phyloP scores from a whole-genome alignment of 2,888 invertebrate species.

The Mactromeris polynyma region DNA sequence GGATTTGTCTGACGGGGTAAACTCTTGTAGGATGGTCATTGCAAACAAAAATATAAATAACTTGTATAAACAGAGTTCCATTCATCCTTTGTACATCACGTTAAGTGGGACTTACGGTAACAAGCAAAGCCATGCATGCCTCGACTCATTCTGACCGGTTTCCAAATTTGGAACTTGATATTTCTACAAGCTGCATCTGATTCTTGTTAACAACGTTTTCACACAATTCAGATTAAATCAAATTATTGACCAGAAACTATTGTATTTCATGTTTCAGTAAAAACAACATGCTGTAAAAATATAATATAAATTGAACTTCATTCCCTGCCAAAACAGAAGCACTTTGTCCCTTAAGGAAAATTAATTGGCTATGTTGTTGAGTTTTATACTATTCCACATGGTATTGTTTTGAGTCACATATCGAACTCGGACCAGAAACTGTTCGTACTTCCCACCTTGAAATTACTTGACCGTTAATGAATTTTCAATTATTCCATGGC shows the following conservation, averaged over 20 bases:
- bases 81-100: neutral
- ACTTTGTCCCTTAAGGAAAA: no score
- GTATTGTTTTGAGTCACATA: no score
- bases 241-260: no score
- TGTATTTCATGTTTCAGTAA: no score
- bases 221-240: no score
- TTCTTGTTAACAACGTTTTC: no score
- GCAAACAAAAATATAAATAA: slow-evolving; percentile 6
- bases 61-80: neutral
- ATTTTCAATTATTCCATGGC: neutral
- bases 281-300: no score
- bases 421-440: neutral
- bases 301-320: no score
- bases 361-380: no score
- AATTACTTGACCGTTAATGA: neutral
- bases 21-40: slow-evolving; percentile 6
- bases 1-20: slow-evolving; percentile 11
- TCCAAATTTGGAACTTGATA: neutral
- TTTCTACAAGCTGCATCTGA: neutral
- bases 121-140: neutral
- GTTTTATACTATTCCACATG: no score
- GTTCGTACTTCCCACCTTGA: neutral
- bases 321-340: no score
- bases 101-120: neutral
- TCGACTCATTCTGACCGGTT: neutral